Evolutionary conservation across 1,140 invertebrate genomes (phyloP), one percentile per base, ranked within the genome.

Genomic region (Heliothis subflexa): DNA sequence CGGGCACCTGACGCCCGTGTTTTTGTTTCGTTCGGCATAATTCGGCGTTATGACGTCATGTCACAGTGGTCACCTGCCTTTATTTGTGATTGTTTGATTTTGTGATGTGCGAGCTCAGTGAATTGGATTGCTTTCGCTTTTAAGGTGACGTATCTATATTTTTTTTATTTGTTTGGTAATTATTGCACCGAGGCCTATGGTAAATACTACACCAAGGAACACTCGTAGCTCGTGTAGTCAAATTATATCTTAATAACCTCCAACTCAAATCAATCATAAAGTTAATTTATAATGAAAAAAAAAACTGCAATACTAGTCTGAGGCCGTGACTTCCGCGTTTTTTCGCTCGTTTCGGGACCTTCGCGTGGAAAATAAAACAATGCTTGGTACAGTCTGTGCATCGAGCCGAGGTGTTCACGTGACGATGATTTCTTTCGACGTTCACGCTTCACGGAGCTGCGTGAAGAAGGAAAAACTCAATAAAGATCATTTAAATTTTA

Each of bases 271-370:
- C 57, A 21, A 13, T 59, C 16, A 59, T n/a, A 25, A 28, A 28
- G 16, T 3, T 28, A 12, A 18, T 25, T 28, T 52, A 50, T 21
- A 28, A n/a, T 18, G 12, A 52, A 70, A 70, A 40, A 25, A 40
- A 40, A 70, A 52, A 21, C 66, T 28, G 18, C 18, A 40, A 40
- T 40, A 40, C 33, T 5, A 40, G 18, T 28, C 33, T 75, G 49
- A 85, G 79, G 81, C 83, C 84, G 83, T 86, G 82, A 86, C 83
- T 89, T 90, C 87, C 88, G 87, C 45, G 75, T 83, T 88, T 89
- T 88, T 71, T 54, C 50, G 5, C 5, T n/a, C 40, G 18, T 66
- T 66, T 66, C 16, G 40, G 52, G 68, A 71, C 68, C 87, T 73
- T 86, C 79, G 66, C 52, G 49, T 57, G 59, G 73, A 78, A 73